Evolutionary conservation across 2,888 invertebrate genomes (phyloP), one percentile per base, ranked within the genome.

Genomic region (Cheiracanthium punctorium): DNA sequence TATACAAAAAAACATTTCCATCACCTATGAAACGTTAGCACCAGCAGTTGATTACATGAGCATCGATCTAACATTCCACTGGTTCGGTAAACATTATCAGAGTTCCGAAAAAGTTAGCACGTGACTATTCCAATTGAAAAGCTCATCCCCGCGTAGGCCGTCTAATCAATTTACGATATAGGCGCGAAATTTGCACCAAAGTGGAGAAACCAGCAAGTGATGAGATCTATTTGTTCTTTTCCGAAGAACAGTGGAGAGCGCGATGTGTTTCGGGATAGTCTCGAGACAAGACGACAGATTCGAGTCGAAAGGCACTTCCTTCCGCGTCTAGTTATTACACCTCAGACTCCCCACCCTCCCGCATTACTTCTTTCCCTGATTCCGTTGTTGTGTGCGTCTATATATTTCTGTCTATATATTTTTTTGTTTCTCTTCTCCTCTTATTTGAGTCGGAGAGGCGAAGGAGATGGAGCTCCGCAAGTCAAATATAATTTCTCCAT

Each of bases 401-500:
- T 52, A 32, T 52, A 28, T 79, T 48, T 48, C 14, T 71, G 52
- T 70, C 12, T 24, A n/a, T 80, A 12, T 30, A n/a, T 43, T 67
- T 30, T 37, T 43, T 43, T 69, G n/a, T 65, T 32, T 64, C 43
- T 58, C 65, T 69, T 52, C 82, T 64, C 67, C 73, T 82, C 75
- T 82, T 82, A 82, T 76, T 77, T 77, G 85, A 85, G 85, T 80
- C 65, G 85, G 41, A 67, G 10, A 58, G 48, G 71, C 52, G 80
- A 80, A 48, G 73, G 81, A 85, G 79, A 80, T 58, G 58, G 73
- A 80, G 79, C 79, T 58, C 64, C 74, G 77, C 48, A 87, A 76
- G 86, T 81, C 76, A 80, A 80, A 80, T 80, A 81, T 87, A 87
- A 87, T 87, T 87, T 81, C 86, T 72, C 86, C 81, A 87, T 87